Evolutionary conservation across 2,797 vertebrate genomes (phyloP).

Genomic region (Neosilurus hyrtlii): DNA sequence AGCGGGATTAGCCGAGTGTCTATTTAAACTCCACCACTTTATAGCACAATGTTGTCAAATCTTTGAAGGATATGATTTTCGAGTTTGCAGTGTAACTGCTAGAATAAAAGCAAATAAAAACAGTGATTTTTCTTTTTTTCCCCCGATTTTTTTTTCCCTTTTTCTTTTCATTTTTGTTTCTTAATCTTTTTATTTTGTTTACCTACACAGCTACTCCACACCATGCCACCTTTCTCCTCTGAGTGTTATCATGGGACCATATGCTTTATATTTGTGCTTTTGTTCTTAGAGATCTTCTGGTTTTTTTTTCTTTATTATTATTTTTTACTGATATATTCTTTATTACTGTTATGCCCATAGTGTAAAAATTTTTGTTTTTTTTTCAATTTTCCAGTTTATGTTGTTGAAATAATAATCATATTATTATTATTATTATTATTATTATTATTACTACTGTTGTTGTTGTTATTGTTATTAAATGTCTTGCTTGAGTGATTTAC

Average conservation of each 20-base stretch:
- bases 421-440: neutral
- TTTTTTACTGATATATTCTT: conserved; percentile 33
- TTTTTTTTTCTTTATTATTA: conserved; percentile 23
- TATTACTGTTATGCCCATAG: conserved; percentile 15
- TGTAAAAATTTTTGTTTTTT: neutral
- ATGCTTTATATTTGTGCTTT: conserved; percentile 37
- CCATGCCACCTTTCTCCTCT: conserved; percentile 52
- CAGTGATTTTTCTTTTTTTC: conserved; percentile 42
- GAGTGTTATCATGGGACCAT: conserved; percentile 71
- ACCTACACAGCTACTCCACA: conserved; percentile 52
- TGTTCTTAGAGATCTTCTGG: conserved; percentile 29
- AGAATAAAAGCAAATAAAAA: conserved; percentile 32
- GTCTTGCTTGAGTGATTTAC: neutral
- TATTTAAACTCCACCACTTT: too few relatives aligned
- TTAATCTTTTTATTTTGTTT: too few relatives aligned
- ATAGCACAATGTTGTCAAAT: too few relatives aligned
- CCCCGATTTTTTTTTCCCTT: neutral
- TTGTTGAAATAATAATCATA: neutral
- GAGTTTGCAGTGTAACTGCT: conserved; percentile 46
- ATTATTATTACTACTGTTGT: neutral
- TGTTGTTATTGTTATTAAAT: neutral
- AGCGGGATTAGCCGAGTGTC: neutral
- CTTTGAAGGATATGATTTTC: conserved; percentile 31
- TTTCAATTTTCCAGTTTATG: neutral
- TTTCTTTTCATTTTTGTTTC: neutral